phyloP scores from a whole-genome alignment of 2,888 invertebrate genomes.

The Leptinotarsa rubiginosa region DNA sequence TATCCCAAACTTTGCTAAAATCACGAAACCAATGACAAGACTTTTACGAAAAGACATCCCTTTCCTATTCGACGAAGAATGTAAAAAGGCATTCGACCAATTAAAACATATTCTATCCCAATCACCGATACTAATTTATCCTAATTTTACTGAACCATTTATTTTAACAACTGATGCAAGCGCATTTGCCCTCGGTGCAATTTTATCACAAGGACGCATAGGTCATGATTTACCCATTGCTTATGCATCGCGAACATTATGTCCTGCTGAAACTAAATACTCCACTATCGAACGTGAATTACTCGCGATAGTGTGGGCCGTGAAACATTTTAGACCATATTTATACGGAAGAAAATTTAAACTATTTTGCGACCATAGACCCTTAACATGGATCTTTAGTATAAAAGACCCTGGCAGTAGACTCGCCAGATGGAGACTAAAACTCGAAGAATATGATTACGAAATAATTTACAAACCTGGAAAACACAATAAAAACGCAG shows the following conservation, averaged over 20 bases:
- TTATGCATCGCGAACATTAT: slow-evolving; percentile 5
- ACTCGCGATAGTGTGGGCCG: neutral
- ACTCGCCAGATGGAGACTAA: neutral
- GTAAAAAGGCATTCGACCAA: slow-evolving; percentile 46
- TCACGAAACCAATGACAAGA: slow-evolving; percentile 43
- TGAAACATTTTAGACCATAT: no score
- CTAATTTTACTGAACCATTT: slow-evolving; percentile 31
- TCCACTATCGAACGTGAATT: neutral
- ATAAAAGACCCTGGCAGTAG: slow-evolving; percentile 1
- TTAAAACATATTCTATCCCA: slow-evolving; percentile 35
- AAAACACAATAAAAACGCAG: neutral
- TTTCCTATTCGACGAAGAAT: slow-evolving; percentile 29
- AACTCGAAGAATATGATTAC: neutral
- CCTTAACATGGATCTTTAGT: neutral
- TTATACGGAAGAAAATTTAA: neutral
- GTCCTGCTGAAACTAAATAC: neutral
- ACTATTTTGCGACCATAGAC: neutral
- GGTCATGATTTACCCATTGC: neutral
- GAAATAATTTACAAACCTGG: neutral
- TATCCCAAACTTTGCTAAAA: slow-evolving; percentile 42
- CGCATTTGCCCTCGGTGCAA: neutral
- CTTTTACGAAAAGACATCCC: slow-evolving; percentile 39
- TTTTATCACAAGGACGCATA: neutral
- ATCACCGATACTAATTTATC: slow-evolving; percentile 24
- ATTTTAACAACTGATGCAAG: slow-evolving; percentile 31